These are phyloP conservation scores for Drosophila pallidifrons DNA, from an alignment of 1,140 invertebrate genomes.

Conservation along the genomic window DNA sequence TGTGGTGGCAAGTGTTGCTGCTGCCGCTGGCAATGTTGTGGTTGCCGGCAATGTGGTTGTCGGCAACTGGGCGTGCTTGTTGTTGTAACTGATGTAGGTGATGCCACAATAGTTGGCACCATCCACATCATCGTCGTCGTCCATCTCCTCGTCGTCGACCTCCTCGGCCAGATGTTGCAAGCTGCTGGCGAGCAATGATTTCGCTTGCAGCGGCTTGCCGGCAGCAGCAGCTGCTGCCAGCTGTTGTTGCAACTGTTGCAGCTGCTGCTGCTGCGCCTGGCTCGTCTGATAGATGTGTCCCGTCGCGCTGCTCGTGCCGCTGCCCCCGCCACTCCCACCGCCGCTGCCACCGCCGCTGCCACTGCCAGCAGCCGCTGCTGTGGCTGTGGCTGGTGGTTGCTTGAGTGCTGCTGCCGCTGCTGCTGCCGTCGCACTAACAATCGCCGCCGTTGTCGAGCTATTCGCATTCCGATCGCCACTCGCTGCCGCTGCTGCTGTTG, in stretches of 20 bases:
- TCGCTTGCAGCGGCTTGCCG: conserved; percentile 70
- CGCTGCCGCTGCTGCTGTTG: conserved; percentile 65
- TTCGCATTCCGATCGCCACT: conserved; percentile 64
- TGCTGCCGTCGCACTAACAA: conserved; percentile 46
- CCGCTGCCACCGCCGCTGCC: conserved; percentile 12
- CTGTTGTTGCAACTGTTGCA: conserved; percentile 73
- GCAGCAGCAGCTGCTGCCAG: conserved; percentile 69
- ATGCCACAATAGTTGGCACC: conserved; percentile 81
- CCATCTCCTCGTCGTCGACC: conserved; percentile 76
- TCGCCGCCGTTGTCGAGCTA: conserved; percentile 68
- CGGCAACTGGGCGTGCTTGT: conserved; percentile 79
- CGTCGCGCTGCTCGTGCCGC: conserved; percentile 54
- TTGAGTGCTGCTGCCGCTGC: conserved; percentile 50
- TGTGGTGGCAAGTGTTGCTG: conserved; percentile 65
- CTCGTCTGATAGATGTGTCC: conserved; percentile 74
- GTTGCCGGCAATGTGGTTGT: conserved; percentile 71
- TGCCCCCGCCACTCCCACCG: conserved; percentile 3
- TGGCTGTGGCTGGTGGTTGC: conserved; percentile 37
- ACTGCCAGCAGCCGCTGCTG: conserved; percentile 14
- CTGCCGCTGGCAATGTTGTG: conserved; percentile 66
- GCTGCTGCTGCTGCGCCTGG: conserved; percentile 75
- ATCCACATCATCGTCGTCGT: conserved; percentile 75
- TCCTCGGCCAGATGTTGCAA: conserved; percentile 81
- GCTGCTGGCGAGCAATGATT: conserved; percentile 73
- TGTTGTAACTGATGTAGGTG: conserved; percentile 82